These are phyloP conservation scores for Lapara coniferarum DNA, from an alignment of 2,888 invertebrate species.

Conservation along the genomic window DNA sequence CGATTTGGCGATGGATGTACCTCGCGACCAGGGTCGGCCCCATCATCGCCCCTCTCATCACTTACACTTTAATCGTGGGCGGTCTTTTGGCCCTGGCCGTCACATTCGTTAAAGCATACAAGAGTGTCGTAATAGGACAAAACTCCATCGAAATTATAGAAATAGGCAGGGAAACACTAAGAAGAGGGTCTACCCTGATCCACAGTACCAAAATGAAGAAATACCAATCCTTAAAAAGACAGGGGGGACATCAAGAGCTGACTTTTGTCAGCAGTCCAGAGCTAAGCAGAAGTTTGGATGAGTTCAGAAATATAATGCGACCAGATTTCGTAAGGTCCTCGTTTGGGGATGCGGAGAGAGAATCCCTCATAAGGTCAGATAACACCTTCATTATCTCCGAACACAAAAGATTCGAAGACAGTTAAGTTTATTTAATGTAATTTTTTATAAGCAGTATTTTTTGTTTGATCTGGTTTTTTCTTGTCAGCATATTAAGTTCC, in stretches of 20 bases:
- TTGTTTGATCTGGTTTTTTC: neutral
- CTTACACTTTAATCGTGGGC: constrained; percentile 88
- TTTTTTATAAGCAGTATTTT: constrained; percentile 11
- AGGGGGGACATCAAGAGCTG: constrained; percentile 52
- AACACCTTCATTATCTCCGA: constrained; percentile 74
- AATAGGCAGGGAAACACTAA: constrained; percentile 88
- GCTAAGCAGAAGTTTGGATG: constrained; percentile 59
- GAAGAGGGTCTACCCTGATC: constrained; percentile 86
- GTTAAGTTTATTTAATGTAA: constrained; percentile 32
- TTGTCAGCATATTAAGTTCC: neutral
- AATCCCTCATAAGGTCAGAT: constrained; percentile 67
- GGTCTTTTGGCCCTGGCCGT: constrained; percentile 86
- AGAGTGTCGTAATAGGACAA: constrained; percentile 87
- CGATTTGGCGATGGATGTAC: constrained; percentile 92
- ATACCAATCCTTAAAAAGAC: constrained; percentile 57
- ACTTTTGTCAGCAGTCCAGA: constrained; percentile 52
- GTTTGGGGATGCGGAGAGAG: constrained; percentile 63
- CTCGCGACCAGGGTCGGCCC: constrained; percentile 91
- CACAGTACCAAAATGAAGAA: constrained; percentile 84
- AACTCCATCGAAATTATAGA: constrained; percentile 90
- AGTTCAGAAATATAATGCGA: constrained; percentile 55
- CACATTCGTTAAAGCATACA: constrained; percentile 89
- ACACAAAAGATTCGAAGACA: constrained; percentile 51
- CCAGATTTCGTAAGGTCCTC: constrained; percentile 65
- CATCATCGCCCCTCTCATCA: constrained; percentile 86